A percentile compares a stretch with the other conserved stretches of the same genome.
These are phyloP conservation scores for Ethmia dodecea DNA, from an alignment of 2,888 invertebrate genomes.

Conservation along the genomic window DNA sequence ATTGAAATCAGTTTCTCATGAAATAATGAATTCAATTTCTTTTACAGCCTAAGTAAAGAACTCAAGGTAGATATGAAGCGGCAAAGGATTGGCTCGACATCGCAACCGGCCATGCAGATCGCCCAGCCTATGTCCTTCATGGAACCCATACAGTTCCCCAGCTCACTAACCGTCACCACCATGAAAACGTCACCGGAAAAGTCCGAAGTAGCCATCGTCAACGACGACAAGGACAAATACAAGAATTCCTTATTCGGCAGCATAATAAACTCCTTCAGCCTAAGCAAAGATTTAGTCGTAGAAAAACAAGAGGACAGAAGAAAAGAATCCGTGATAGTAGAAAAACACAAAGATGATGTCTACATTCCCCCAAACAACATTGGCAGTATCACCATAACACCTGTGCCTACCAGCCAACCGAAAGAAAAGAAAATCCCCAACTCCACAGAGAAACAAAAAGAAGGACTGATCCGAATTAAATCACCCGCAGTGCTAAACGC, in stretches of 20 bases:
- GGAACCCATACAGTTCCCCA: conserved; percentile 62
- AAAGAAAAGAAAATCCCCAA: conserved; percentile 37
- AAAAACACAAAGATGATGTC: conserved; percentile 45
- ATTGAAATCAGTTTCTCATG: no score
- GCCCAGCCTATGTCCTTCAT: conserved; percentile 26
- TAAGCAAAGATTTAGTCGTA: conserved; percentile 47
- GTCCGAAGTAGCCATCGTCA: conserved; percentile 21
- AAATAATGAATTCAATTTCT: neutral
- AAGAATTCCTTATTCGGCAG: conserved; percentile 33
- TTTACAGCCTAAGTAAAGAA: conserved; percentile 64
- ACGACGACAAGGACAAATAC: conserved; percentile 27
- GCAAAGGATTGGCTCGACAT: conserved; percentile 39
- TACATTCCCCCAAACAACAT: conserved; percentile 61
- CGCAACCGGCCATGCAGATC: conserved; percentile 23
- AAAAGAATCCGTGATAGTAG: conserved; percentile 27
- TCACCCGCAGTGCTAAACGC: conserved; percentile 63
- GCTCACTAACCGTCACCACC: conserved; percentile 64
- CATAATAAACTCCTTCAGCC: conserved; percentile 39
- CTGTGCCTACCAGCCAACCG: conserved; percentile 40
- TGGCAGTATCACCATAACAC: conserved; percentile 68
- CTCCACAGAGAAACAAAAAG: conserved; percentile 31
- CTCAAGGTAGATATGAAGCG: conserved; percentile 54
- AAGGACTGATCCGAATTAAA: conserved; percentile 57
- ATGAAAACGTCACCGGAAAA: conserved; percentile 32
- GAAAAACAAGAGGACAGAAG: conserved; percentile 47